These are phyloP conservation scores for Barnardius zonarius DNA, from an alignment of 2,113 vertebrate species.

Conservation along the genomic window DNA sequence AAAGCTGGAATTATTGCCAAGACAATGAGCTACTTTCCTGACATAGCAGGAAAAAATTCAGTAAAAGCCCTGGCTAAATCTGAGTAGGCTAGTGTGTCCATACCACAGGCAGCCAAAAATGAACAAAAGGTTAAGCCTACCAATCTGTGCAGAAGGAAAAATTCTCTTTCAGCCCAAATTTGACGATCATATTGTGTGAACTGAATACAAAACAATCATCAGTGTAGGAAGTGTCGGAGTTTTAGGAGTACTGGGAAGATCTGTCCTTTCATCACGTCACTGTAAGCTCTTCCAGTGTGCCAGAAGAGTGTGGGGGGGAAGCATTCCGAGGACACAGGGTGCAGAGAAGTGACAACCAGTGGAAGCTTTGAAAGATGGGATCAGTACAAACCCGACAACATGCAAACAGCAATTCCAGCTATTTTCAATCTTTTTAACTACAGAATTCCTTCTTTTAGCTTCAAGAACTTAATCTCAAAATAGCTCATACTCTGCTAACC, in stretches of 20 bases:
- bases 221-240: background rate
- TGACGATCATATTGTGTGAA: background rate
- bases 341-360: background rate
- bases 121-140: background rate
- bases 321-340: background rate
- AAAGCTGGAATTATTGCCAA: slow-evolving; percentile 12
- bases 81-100: background rate
- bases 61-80: background rate
- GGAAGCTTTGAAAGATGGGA: background rate
- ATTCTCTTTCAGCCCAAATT: background rate
- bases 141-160: background rate
- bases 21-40: background rate
- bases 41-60: background rate
- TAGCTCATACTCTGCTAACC: background rate
- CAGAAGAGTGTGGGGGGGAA: background rate
- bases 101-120: background rate
- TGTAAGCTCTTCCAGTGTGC: background rate
- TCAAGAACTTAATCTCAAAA: background rate
- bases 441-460: background rate
- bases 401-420: background rate
- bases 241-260: background rate
- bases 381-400: background rate
- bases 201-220: background rate
- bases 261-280: background rate
- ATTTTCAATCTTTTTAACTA: background rate